Evolutionary conservation across 2,888 invertebrate genomes (phyloP).

Genomic region (Melanophora roralis): DNA sequence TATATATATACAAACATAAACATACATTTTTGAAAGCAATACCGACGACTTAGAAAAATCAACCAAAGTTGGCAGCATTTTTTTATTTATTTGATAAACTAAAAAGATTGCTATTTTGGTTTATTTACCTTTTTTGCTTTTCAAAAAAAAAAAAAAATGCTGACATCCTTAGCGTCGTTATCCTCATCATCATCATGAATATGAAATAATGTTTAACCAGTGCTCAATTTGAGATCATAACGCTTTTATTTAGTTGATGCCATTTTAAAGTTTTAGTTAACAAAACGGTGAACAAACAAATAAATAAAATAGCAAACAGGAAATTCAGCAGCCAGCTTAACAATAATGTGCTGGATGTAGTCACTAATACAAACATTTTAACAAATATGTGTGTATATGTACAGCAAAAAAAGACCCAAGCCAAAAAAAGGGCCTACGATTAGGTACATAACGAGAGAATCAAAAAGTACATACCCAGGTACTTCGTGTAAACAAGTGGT

Average conservation of each 20-base stretch:
- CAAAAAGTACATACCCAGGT: neutral
- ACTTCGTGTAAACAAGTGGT: neutral
- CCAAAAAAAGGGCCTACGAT: slow-evolving; percentile 31
- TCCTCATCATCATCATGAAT: slow-evolving; percentile 61
- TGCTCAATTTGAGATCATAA: slow-evolving; percentile 59
- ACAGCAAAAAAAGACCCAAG: slow-evolving; percentile 21
- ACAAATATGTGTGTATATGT: no score
- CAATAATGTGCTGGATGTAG: slow-evolving; percentile 27
- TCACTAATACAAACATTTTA: slow-evolving; percentile 10
- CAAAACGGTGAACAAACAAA: slow-evolving; percentile 47
- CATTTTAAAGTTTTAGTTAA: slow-evolving; percentile 58
- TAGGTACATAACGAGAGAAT: slow-evolving; percentile 19
- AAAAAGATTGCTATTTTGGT: slow-evolving; percentile 35
- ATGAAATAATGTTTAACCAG: slow-evolving; percentile 61
- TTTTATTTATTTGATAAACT: slow-evolving; percentile 8
- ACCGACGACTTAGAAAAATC: neutral
- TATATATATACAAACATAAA: no score
- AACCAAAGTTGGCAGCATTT: slow-evolving; percentile 24
- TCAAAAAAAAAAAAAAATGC: neutral
- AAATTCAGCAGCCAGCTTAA: slow-evolving; percentile 13
- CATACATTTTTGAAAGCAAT: neutral
- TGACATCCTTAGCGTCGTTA: slow-evolving; percentile 41
- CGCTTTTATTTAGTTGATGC: slow-evolving; percentile 55
- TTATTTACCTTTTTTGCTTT: slow-evolving; percentile 38
- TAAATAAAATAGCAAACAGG: neutral